A percentile compares a stretch with the other conserved stretches of the same genome.
phyloP scores from a whole-genome alignment of 2,888 invertebrate species.

The Mythimna lalbum region DNA sequence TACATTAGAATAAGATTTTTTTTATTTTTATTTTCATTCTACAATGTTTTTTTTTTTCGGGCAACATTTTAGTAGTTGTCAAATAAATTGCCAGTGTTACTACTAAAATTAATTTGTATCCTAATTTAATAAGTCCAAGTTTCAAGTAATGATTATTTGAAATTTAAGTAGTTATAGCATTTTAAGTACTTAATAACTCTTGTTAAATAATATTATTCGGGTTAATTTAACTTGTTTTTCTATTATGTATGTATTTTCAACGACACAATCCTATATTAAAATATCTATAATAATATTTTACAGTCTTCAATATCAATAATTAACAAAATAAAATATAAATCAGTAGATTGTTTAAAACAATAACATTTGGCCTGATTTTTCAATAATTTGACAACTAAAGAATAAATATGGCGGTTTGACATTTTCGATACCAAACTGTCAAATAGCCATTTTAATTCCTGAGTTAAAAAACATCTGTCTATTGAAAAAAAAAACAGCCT shows the following conservation, averaged over 20 bases:
- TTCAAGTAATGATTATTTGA: not conserved
- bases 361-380: not conserved
- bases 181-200: not conserved
- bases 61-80: conserved; percentile 3
- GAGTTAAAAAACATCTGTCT: too few species aligned
- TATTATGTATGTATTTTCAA: not conserved
- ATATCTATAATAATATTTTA: not conserved
- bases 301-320: not conserved
- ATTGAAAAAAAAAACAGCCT: too few species aligned
- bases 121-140: not conserved
- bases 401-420: too few species aligned
- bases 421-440: too few species aligned
- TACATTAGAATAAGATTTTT: too few species aligned
- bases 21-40: not conserved
- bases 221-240: not conserved
- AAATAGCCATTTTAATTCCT: too few species aligned
- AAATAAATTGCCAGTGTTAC: not conserved
- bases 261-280: not conserved
- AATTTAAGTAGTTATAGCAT: not conserved
- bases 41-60: not conserved
- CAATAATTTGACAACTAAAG: too few species aligned
- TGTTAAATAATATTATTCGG: not conserved
- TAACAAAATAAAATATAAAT: not conserved
- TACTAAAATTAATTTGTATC: not conserved
- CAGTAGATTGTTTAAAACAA: not conserved